These are phyloP conservation scores for Tricholaema leucomelas DNA, from an alignment of 2,113 vertebrate species.

Conservation along the genomic window DNA sequence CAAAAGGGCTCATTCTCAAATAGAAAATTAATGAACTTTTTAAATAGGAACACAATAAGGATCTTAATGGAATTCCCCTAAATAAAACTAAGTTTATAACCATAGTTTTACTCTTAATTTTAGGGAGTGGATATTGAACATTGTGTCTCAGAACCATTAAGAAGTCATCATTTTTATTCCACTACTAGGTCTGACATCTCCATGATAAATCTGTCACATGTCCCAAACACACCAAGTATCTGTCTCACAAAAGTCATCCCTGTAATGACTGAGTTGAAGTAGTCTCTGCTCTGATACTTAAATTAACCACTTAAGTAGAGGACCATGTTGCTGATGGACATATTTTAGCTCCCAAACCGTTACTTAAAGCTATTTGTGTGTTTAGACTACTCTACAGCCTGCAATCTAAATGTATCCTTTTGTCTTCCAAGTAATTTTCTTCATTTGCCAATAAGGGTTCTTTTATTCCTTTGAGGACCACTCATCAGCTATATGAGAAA, in stretches of 20 bases:
- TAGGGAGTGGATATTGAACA: neutral
- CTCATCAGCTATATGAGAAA: neutral
- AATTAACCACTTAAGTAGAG: neutral
- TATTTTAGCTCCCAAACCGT: neutral
- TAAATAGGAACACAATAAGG: conserved; percentile 7
- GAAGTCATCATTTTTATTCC: neutral
- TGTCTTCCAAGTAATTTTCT: neutral
- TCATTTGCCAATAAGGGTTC: neutral
- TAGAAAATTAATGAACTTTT: neutral
- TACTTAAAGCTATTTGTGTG: neutral
- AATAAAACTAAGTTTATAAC: neutral
- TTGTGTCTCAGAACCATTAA: neutral
- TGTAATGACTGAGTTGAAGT: neutral
- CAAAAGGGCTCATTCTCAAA: neutral
- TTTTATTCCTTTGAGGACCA: neutral
- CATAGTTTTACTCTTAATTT: neutral
- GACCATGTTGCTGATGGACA: neutral
- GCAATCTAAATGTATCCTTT: neutral
- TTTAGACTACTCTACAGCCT: neutral
- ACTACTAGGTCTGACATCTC: neutral
- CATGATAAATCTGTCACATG: neutral
- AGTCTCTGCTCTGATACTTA: neutral
- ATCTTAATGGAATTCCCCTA: conserved; percentile 11
- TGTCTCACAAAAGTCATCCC: neutral
- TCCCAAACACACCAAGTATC: neutral